Evolutionary conservation across 2,888 invertebrate genomes (phyloP).

Genomic region (Calephelis perditalis): DNA sequence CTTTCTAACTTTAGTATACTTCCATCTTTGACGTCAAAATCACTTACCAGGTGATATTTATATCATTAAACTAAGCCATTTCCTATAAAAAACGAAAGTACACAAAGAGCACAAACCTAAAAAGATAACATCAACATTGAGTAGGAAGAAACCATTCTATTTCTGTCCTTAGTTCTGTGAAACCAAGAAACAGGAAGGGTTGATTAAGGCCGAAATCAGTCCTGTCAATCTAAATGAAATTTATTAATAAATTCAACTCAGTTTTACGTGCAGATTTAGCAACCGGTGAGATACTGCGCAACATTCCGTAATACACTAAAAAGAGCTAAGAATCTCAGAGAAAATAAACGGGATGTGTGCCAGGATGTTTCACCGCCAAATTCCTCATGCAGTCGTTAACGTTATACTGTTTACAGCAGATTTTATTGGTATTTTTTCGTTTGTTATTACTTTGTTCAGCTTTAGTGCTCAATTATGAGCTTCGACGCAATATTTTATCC

Average conservation of each 20-base stretch:
- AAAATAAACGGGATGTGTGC: conserved; percentile 10
- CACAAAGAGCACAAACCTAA: conserved; percentile 11
- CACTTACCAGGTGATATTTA: too few relatives aligned
- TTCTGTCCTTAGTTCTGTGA: conserved; percentile 24
- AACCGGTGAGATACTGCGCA: background rate
- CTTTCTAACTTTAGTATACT: too few relatives aligned
- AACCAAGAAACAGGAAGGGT: conserved; percentile 41
- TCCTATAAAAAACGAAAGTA: background rate
- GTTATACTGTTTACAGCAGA: background rate
- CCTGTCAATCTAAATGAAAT: conserved; percentile 73
- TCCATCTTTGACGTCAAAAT: too few relatives aligned
- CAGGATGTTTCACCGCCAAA: background rate
- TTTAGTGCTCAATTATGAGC: too few relatives aligned
- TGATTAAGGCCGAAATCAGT: conserved; percentile 55
- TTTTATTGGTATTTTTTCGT: background rate
- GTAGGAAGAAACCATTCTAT: conserved; percentile 11
- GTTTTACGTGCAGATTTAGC: background rate
- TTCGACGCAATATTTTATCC: too few relatives aligned
- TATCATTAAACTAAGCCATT: too few relatives aligned
- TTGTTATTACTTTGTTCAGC: background rate
- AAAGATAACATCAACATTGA: conserved; percentile 9
- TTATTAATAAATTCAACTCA: too few relatives aligned
- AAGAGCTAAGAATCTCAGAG: conserved; percentile 6
- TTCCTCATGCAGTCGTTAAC: background rate
- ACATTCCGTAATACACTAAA: conserved; percentile 2